These are phyloP conservation scores for Poeciliopsis infans DNA, from an alignment of 2,797 vertebrate species.

Conservation along the genomic window DNA sequence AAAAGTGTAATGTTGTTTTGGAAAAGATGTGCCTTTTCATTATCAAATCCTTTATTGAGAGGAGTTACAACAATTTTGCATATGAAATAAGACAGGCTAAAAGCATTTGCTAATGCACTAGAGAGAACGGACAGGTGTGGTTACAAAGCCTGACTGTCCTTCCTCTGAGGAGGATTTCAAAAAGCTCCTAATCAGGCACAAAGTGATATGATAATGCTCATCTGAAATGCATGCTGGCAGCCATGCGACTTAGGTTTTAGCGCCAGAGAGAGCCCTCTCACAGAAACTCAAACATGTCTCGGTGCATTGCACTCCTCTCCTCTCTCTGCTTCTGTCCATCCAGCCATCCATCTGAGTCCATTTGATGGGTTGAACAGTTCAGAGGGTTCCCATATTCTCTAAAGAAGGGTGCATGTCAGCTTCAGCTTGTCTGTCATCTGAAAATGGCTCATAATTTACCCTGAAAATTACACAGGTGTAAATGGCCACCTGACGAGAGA, in stretches of 20 bases:
- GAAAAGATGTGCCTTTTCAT: slow-evolving; percentile 35
- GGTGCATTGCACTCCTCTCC: neutral
- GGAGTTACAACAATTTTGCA: slow-evolving; percentile 56
- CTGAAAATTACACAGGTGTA: slow-evolving; percentile 22
- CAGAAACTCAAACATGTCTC: slow-evolving; percentile 7
- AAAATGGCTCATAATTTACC: slow-evolving; percentile 25
- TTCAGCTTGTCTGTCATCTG: slow-evolving; percentile 10
- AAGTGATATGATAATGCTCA: slow-evolving; percentile 44
- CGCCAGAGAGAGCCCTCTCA: slow-evolving; percentile 4
- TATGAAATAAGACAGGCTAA: slow-evolving; percentile 35
- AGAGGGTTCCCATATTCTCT: slow-evolving; percentile 16
- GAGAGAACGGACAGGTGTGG: slow-evolving; percentile 17
- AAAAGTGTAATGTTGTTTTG: slow-evolving; percentile 21
- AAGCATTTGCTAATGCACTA: slow-evolving; percentile 37
- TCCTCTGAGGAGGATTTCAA: slow-evolving; percentile 32
- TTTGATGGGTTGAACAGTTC: slow-evolving; percentile 29
- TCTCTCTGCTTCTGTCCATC: neutral
- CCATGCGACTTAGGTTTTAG: slow-evolving; percentile 8
- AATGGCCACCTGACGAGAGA: slow-evolving; percentile 30
- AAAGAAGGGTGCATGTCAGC: slow-evolving; percentile 19
- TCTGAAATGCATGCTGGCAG: slow-evolving; percentile 19
- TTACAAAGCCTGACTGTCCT: slow-evolving; percentile 13
- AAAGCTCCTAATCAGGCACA: slow-evolving; percentile 42
- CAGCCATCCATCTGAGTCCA: slow-evolving; percentile 10
- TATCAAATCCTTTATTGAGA: slow-evolving; percentile 56